Percentiles rank a stretch among this genome's conserved stretches.
Conservation (phyloP, 2,113 vertebrate genomes). For the Nematolebias whitei region DNA sequence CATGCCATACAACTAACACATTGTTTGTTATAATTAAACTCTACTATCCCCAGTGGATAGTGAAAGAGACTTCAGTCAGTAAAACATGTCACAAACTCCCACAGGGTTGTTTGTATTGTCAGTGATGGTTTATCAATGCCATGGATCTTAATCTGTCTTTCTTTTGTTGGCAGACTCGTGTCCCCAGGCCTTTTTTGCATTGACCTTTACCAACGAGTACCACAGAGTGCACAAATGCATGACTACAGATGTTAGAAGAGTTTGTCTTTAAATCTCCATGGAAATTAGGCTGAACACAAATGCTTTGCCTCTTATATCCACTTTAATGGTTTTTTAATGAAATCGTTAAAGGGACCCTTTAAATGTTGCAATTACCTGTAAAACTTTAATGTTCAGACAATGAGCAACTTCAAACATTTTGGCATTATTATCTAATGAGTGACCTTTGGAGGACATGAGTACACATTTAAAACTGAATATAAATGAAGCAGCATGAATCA, state of each 20-base stretch:
- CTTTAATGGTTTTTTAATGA: slow-evolving; percentile 74
- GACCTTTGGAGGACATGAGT: slow-evolving; percentile 26
- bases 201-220: slow-evolving; percentile 69
- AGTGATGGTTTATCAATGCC: slow-evolving; percentile 73
- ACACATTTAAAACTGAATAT: slow-evolving; percentile 35
- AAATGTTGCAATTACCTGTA: slow-evolving; percentile 68
- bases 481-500: slow-evolving; percentile 12
- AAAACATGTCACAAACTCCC: slow-evolving; percentile 62
- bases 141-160: slow-evolving; percentile 70
- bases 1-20: slow-evolving; percentile 48
- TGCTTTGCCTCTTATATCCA: slow-evolving; percentile 62
- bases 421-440: background rate
- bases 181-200: slow-evolving; percentile 54
- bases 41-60: slow-evolving; percentile 43
- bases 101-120: slow-evolving; percentile 63
- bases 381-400: slow-evolving; percentile 62
- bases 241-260: slow-evolving; percentile 62
- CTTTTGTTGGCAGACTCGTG: slow-evolving; percentile 12
- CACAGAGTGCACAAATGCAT: slow-evolving; percentile 65
- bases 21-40: slow-evolving; percentile 74
- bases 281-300: slow-evolving; percentile 74
- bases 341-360: slow-evolving; percentile 62
- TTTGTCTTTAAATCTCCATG: slow-evolving; percentile 75
- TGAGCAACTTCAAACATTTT: slow-evolving; percentile 35
- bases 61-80: slow-evolving; percentile 51